A percentile compares a stretch with the other conserved stretches of the same genome.
Conservation (phyloP, 2,888 invertebrate species). For the Malacosoma neustria region DNA sequence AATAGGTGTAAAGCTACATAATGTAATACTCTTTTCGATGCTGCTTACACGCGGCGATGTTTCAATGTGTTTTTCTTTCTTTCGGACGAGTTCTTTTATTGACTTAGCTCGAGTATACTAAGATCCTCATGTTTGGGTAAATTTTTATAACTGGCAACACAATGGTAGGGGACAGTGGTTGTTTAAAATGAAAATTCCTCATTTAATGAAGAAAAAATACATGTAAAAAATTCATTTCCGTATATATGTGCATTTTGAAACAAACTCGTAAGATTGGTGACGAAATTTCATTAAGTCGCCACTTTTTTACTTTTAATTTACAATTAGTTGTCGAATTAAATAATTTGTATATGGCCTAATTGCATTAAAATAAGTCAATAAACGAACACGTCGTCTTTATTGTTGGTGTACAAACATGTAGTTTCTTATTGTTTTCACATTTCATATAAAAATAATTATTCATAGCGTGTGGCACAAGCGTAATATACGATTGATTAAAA, state of each 20-base stretch:
- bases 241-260: too few relatives aligned
- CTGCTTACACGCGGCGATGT: not conserved
- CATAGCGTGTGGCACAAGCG: slow-evolving; percentile 32
- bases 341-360: not conserved
- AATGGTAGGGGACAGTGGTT: too few relatives aligned
- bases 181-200: too few relatives aligned
- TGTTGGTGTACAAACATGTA: not conserved
- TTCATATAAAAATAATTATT: slow-evolving; percentile 13
- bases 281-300: too few relatives aligned
- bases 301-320: too few relatives aligned
- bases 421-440: not conserved
- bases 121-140: too few relatives aligned
- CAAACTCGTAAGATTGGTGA: too few relatives aligned
- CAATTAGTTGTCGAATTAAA: not conserved
- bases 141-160: too few relatives aligned
- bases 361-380: not conserved
- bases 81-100: not conserved
- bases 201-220: too few relatives aligned
- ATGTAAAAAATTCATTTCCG: too few relatives aligned
- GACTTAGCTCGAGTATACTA: not conserved
- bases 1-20: not conserved
- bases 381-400: not conserved
- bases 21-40: not conserved
- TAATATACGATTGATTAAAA: too few relatives aligned
- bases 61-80: not conserved